Evolutionary conservation across 1,140 invertebrate species (phyloP), one percentile per base, ranked within the genome.

Genomic region (Penaeus chinensis): DNA sequence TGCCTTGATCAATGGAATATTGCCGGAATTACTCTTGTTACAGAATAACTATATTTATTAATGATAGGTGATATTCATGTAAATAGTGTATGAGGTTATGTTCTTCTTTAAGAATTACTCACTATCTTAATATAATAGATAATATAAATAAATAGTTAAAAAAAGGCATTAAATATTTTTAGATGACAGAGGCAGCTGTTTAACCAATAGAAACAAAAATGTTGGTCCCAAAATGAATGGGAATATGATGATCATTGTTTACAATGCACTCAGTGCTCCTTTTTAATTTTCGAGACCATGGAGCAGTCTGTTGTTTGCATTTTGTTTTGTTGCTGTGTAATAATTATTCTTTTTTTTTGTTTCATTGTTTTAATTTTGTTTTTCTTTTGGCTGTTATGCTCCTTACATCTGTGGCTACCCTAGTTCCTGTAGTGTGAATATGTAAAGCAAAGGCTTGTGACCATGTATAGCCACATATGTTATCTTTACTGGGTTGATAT

Each of bases 271-370:
- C 86, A 87, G 86, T 87, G 86, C 86, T 87, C 86, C 86, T 87
- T 83, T 82, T 82, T 83, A 65, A 54, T 87, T 82, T 83, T 80
- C 85, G 74, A 87, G 54, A 87, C 86, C 82, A 62, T 87, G 86
- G 86, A 87, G 86, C 86, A 87, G 65, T 87, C 86, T 87, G 86
- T 87, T 87, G 86, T 82, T 87, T 87, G 86, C 86, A 87, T 87
- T 87, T 87, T 82, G 61, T 76, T 85, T 85, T 66, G 69, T 87
- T 54, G 54, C 54, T 16, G 54, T 54, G 54, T 54, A 54, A 54
- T 54, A 16, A 54, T 54, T 54, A 54, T 54, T 54, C 54, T 54
- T 54, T 54, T 54, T 37, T 54, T 54, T 54, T 16, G 54, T 54
- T 54, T 54, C 16, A 54, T 54, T 54, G 54, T 54, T 54, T 83